phyloP scores from a whole-genome alignment of 1,140 invertebrate genomes.

The Araneus ventricosus region DNA sequence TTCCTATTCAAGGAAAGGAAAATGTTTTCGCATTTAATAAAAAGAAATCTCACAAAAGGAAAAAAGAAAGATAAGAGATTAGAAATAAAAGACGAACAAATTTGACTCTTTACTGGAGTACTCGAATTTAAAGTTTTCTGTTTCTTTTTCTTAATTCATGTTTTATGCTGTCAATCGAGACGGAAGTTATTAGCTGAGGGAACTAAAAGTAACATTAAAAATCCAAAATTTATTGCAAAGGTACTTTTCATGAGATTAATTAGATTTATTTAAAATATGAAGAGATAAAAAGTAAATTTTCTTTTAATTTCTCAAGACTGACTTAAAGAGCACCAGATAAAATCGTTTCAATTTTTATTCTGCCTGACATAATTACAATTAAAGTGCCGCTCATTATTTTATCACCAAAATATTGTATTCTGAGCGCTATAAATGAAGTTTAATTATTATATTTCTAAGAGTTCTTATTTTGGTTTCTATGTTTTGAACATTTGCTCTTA shows the following conservation, averaged over 20 bases:
- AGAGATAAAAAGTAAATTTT: background rate
- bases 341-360: background rate
- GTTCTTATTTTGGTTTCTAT: no score
- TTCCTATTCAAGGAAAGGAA: background rate
- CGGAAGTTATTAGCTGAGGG: background rate
- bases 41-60: background rate
- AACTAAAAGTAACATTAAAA: background rate
- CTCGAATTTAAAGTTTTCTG: background rate
- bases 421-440: no score
- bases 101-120: background rate
- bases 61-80: background rate
- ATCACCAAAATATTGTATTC: background rate
- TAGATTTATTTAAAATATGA: constrained; percentile 14
- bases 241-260: constrained; percentile 10
- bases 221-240: background rate
- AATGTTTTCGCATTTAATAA: background rate
- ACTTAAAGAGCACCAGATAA: background rate
- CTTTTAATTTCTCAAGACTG: background rate
- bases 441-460: no score
- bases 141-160: background rate
- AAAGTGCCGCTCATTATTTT: background rate
- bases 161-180: background rate
- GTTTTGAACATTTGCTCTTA: no score
- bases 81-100: background rate
- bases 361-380: background rate